Base-by-base conservation (phyloP, 2,888 invertebrate species). In the Sepiola atlantica region DNA sequence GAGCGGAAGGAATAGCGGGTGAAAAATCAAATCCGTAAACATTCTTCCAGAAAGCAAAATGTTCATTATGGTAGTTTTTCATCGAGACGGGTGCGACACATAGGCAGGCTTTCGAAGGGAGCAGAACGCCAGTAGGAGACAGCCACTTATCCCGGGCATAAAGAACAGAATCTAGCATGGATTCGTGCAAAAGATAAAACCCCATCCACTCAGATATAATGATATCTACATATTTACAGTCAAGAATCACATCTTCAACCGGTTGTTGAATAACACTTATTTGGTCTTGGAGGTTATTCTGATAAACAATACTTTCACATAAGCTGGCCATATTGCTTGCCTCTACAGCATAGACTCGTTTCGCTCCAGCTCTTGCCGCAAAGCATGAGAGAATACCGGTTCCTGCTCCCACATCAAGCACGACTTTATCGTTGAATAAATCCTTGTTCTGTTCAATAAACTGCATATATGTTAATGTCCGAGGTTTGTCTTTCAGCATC, bases 371-470 rank as follows among this genome's bases (percentile, higher is more conserved):
- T 92, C 95, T 95, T 0, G 97, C 97, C 35, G 97, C 97, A 96
- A 97, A 97, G 92, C 97, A 94, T 0, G 97, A 97, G 92, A 97
- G 95, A 93, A 97, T 97, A 12, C 97, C 97, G 32, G 97, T 96
- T 18, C 97, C 97, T 18, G 97, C 97, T 16, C 97, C 97, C 20
- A 97, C 97, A 96, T 97, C 97, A 97, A 99, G 98, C 0, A 97
- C 97, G 55, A 97, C 95, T 94, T 97, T 97, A 92, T 96, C 96
- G 90, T 96, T 95, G 77, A 97, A 96, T 16, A 96, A 77, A 35
- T 96, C 97, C 14, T 94, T 54, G 94, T 97, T 97, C 61, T 96
- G 95, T 92, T 97, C 96, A 93, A 97, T 96, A 95, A 97, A 97
- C 24, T 95, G 95, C 94, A 96, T 96, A 95, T 97, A 97, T 0